These are phyloP conservation scores for Anadara kagoshimensis DNA, from an alignment of 1,140 invertebrate species.

Conservation along the genomic window DNA sequence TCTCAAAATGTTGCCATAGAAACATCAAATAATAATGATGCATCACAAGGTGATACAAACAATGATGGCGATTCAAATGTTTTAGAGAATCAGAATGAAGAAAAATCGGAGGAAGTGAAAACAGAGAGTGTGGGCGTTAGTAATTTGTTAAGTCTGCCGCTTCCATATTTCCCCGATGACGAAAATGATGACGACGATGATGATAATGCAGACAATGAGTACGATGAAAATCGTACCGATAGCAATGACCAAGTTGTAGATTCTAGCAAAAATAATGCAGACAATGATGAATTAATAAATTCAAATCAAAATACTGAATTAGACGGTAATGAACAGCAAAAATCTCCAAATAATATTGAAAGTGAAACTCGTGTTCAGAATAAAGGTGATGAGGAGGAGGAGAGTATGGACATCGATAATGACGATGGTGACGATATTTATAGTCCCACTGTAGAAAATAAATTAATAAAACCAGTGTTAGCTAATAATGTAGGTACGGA, in stretches of 20 bases:
- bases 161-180: background rate
- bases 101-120: background rate
- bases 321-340: no score
- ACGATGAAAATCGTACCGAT: background rate
- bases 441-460: background rate
- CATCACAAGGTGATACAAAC: no score
- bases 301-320: no score
- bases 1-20: no score
- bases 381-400: background rate
- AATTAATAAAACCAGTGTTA: no score
- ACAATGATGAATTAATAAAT: background rate
- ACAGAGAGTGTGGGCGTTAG: background rate
- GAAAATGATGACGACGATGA: background rate
- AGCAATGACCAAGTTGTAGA: background rate
- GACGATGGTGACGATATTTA: background rate
- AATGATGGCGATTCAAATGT: no score
- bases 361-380: background rate
- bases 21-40: no score
- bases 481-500: no score
- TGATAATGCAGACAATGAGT: constrained; percentile 3
- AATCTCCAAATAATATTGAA: background rate
- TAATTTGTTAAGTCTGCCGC: no score
- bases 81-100: background rate
- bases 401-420: constrained; percentile 27
- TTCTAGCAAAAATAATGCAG: background rate